Percentiles rank a stretch among this genome's conserved stretches.
These are phyloP conservation scores for Verasper variegatus DNA, from an alignment of 2,113 vertebrate genomes.

Conservation along the genomic window DNA sequence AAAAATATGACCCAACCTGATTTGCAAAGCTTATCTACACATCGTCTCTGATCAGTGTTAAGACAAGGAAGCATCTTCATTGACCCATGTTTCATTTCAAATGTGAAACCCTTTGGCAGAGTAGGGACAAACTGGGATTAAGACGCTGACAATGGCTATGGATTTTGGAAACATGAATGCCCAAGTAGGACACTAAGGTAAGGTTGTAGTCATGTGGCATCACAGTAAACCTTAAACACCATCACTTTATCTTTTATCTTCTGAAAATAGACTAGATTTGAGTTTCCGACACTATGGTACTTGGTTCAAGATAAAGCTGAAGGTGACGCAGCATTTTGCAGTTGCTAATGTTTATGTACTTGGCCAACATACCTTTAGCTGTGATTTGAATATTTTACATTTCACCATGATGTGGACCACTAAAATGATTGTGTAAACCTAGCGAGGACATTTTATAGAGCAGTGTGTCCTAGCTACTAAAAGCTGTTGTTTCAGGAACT, in stretches of 20 bases:
- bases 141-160: background rate
- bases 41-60: slow-evolving; percentile 10
- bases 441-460: too few relatives aligned
- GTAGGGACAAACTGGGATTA: background rate
- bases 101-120: background rate
- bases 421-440: too few relatives aligned
- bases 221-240: background rate
- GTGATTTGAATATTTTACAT: too few relatives aligned
- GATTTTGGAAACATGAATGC: background rate
- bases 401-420: too few relatives aligned
- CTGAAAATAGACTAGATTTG: slow-evolving; percentile 14
- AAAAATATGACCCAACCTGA: slow-evolving; percentile 58
- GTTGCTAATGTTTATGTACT: too few relatives aligned
- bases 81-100: slow-evolving; percentile 19
- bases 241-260: background rate
- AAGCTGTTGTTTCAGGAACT: too few relatives aligned
- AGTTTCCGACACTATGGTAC: slow-evolving; percentile 8
- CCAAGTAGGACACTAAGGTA: background rate
- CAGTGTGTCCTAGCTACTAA: too few relatives aligned
- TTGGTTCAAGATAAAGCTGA: background rate
- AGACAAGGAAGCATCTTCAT: slow-evolving; percentile 19
- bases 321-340: too few relatives aligned
- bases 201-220: background rate
- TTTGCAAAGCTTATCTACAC: slow-evolving; percentile 17
- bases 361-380: too few relatives aligned